Evolutionary conservation across 2,797 vertebrate species (phyloP), one percentile per base, ranked within the genome.

Genomic region (Sphenodon punctatus): DNA sequence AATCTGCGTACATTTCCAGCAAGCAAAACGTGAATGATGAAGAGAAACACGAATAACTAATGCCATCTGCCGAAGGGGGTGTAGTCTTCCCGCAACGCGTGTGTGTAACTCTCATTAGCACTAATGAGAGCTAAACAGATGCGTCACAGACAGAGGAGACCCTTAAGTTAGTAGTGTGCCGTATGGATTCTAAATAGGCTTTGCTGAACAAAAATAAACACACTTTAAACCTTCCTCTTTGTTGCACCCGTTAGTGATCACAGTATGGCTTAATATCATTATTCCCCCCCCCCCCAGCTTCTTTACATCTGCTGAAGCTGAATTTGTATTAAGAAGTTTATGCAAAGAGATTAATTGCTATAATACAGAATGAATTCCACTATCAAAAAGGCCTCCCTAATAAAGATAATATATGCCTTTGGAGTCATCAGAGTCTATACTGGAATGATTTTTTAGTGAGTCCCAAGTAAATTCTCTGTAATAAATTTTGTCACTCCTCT

Each of bases 401-500:
- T 89, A 93, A 88, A 89, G 69, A 86, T 88, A 87, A 93, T 87
- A 38, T 83, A 64, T 1, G 7, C 87, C 68, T 87, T 71, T 71
- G 83, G 79, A 88, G 36, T 64, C 87, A 82, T 74, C 67, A 86
- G 49, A 11, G 17, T 60, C 92, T 91, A 86, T 90, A 82, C 80
- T 87, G 72, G 75, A 89, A 77, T 78, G 70, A 70, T 84, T 91
- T 78, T 79, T 90, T 81, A 89, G 4, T 85, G 86, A 92, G 59
- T 80, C 67, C 72, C 71, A 75, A 79, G 90, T 87, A 86, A 93
- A 85, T 85, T 55, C 73, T 90, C 66, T 72, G 19, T 93, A 90
- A 90, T 90, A 90, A 87, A 88, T 90, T 90, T 78, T 86, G 74
- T 88, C 78, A 82, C 65, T 41, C 43, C 56, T 76, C 85, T 84